A percentile compares a stretch with the other conserved stretches of the same genome.
Evolutionary conservation across 1,140 invertebrate species (phyloP).

Genomic region (Lordiphosa clarofinis): DNA sequence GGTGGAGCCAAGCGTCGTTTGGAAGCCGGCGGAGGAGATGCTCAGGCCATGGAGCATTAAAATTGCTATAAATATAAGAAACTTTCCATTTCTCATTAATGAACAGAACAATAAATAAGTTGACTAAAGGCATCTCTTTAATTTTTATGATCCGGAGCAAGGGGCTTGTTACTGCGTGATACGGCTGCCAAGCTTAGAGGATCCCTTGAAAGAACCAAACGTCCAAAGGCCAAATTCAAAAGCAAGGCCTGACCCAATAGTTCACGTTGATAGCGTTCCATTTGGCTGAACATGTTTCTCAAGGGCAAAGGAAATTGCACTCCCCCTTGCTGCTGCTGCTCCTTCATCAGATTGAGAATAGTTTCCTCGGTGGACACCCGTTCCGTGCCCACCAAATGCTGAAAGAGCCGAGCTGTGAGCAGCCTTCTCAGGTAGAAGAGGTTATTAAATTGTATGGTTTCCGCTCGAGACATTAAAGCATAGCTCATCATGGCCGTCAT

Average conservation of each 20-base stretch:
- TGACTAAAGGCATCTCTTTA: no score
- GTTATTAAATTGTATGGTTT: constrained; percentile 21
- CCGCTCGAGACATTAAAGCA: constrained; percentile 40
- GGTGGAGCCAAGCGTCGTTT: constrained; percentile 55
- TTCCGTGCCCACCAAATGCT: constrained; percentile 68
- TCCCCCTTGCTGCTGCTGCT: not conserved
- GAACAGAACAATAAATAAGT: no score
- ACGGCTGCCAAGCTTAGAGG: constrained; percentile 41
- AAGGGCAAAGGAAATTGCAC: constrained; percentile 54
- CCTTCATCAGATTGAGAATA: constrained; percentile 58
- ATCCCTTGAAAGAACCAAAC: constrained; percentile 62
- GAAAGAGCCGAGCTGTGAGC: constrained; percentile 62
- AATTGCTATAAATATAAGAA: not conserved
- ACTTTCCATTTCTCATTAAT: no score
- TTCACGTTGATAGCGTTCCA: constrained; percentile 61
- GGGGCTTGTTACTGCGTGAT: constrained; percentile 27
- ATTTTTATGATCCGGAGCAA: no score
- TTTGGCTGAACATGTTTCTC: constrained; percentile 39
- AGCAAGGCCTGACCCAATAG: constrained; percentile 67
- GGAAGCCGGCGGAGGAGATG: constrained; percentile 57
- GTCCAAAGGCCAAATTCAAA: constrained; percentile 64
- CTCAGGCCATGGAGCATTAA: constrained; percentile 72
- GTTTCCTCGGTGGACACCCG: constrained; percentile 67
- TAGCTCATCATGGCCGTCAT: constrained; percentile 62
- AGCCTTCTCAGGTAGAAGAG: constrained; percentile 63